phyloP scores from a whole-genome alignment of 2,797 vertebrate species.

The Tenualosa ilisha region DNA sequence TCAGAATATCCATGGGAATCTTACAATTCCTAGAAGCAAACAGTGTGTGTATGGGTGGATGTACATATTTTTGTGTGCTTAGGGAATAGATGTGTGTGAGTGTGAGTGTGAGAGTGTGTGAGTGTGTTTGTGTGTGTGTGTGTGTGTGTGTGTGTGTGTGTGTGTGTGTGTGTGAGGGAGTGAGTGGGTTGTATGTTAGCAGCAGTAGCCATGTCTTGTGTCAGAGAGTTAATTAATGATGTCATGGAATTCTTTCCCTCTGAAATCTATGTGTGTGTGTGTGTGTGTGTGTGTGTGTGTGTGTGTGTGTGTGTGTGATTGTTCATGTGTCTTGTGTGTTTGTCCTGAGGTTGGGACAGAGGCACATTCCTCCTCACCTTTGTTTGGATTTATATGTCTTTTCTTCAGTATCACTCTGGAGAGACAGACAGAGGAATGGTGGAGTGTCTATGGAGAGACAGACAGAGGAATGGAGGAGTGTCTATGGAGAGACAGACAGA shows the following conservation, averaged over 20 bases:
- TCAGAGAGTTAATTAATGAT: slow-evolving; percentile 12
- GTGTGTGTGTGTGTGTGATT: slow-evolving; percentile 4
- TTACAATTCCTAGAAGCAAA: neutral
- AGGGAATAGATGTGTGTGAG: neutral
- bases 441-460: too few species aligned
- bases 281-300: slow-evolving; percentile 20
- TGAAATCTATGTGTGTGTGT: neutral
- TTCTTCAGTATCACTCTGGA: neutral
- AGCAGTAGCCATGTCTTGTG: slow-evolving; percentile 16
- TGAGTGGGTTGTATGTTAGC: neutral
- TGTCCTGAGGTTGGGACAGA: neutral
- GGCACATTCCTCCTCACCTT: neutral
- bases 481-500: neutral
- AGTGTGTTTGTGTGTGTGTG: too few species aligned
- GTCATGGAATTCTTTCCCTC: neutral
- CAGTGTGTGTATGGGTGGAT: neutral
- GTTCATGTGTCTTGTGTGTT: neutral
- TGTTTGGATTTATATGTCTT: slow-evolving; percentile 1
- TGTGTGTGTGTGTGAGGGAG: too few species aligned
- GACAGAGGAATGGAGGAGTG: neutral
- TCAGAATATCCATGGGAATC: slow-evolving; percentile 15
- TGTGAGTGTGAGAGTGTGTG: neutral
- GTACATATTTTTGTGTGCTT: neutral
- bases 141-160: neutral
- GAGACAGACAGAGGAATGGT: neutral